Evolutionary conservation across 2,113 vertebrate genomes (phyloP).

Genomic region (Vulpes ferrilata): DNA sequence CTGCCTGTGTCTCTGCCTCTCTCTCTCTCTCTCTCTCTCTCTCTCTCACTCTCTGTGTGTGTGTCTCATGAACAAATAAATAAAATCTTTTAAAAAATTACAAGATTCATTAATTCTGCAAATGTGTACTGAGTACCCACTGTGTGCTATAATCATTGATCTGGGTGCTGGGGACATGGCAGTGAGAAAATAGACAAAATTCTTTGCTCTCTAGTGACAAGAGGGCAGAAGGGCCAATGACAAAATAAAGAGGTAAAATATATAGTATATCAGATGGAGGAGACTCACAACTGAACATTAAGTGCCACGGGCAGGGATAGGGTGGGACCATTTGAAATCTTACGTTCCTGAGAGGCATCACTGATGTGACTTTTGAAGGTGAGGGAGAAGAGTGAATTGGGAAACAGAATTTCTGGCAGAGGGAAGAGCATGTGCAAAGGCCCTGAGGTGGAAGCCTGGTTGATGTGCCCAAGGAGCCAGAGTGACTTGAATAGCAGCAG

Average conservation of each 20-base stretch:
- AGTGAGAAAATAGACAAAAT: neutral
- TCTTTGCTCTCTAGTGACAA: neutral
- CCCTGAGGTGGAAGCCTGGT: neutral
- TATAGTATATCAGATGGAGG: neutral
- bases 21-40: no score
- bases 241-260: neutral
- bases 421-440: neutral
- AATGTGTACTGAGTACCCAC: neutral
- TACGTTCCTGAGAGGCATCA: neutral
- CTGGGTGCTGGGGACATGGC: neutral
- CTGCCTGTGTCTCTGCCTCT: no score
- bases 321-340: neutral
- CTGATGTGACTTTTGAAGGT: neutral
- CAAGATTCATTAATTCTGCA: neutral
- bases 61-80: no score
- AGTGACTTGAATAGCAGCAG: neutral
- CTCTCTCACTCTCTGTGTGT: no score
- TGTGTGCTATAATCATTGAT: neutral
- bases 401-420: neutral
- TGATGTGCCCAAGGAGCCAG: neutral
- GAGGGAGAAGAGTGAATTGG: neutral
- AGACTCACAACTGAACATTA: neutral
- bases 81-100: neutral
- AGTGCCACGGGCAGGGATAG: neutral
- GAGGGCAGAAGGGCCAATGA: neutral